Conservation (phyloP, 2,113 vertebrate species). For the Microcebus tavaratra region DNA sequence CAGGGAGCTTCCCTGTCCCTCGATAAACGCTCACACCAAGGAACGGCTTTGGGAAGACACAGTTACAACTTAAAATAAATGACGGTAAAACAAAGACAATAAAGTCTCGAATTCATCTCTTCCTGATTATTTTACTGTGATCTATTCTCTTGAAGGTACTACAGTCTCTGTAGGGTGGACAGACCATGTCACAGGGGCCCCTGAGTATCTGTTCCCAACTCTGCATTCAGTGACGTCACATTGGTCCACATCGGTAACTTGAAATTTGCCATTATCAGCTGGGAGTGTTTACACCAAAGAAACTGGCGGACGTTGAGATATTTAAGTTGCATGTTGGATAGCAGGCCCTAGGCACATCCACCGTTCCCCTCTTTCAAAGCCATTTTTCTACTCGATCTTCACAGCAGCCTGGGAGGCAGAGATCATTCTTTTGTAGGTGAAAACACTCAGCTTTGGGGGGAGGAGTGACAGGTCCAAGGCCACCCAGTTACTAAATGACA, state of each 20-base stretch:
- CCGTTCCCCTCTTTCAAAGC: neutral
- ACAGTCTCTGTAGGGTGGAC: accelerated
- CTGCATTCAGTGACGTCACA: accelerated
- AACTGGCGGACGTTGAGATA: accelerated
- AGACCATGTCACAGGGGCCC: accelerated
- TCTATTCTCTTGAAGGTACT: neutral
- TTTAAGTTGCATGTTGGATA: accelerated
- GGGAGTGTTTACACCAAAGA: neutral
- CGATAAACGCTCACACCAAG: accelerated
- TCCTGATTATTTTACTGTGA: neutral
- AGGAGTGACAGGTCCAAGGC: neutral
- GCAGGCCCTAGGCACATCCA: accelerated
- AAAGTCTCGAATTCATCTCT: neutral
- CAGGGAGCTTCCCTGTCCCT: neutral
- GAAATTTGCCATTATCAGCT: neutral
- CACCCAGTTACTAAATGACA: neutral
- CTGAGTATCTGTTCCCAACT: accelerated
- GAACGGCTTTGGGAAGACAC: accelerated
- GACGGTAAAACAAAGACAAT: neutral
- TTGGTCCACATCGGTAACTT: accelerated
- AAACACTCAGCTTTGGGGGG: neutral
- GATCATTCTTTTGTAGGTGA: neutral
- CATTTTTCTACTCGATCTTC: no score
- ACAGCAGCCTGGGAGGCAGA: neutral
- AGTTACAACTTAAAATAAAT: neutral